Evolutionary conservation across 2,888 invertebrate genomes (phyloP).

Genomic region (Callinectes sapidus): DNA sequence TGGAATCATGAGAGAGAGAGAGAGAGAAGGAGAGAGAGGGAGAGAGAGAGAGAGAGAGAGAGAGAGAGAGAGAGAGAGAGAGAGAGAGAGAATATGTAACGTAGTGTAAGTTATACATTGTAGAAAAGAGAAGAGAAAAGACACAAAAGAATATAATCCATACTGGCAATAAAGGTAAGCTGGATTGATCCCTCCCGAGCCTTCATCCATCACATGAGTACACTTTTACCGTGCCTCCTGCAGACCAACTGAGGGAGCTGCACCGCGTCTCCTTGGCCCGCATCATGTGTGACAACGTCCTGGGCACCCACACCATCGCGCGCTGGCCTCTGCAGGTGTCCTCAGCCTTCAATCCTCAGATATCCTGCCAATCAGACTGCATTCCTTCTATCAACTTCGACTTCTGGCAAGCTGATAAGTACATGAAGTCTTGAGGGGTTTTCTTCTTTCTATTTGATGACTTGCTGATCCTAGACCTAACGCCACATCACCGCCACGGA

Average conservation of each 20-base stretch:
- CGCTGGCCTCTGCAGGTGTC: slow-evolving; percentile 39
- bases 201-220: background rate
- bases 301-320: background rate
- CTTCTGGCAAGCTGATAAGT: background rate
- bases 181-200: background rate
- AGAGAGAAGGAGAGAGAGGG: slow-evolving; percentile 31
- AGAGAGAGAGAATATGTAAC: background rate
- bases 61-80: slow-evolving; percentile 25
- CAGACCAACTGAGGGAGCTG: slow-evolving; percentile 38
- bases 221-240: background rate
- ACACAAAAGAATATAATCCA: background rate
- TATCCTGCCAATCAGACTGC: slow-evolving; percentile 28
- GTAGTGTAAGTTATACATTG: background rate
- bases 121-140: background rate
- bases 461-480: background rate
- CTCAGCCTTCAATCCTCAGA: slow-evolving; percentile 29
- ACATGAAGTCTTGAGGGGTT: background rate
- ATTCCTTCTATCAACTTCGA: slow-evolving; percentile 14
- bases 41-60: slow-evolving; percentile 32
- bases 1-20: background rate
- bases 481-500: background rate
- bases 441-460: background rate
- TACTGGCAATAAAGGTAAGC: background rate
- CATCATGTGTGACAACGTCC: slow-evolving; percentile 7
- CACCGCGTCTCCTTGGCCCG: slow-evolving; percentile 32